These are phyloP conservation scores for Morpho deidamia DNA, from an alignment of 2,888 invertebrate species.

Conservation along the genomic window DNA sequence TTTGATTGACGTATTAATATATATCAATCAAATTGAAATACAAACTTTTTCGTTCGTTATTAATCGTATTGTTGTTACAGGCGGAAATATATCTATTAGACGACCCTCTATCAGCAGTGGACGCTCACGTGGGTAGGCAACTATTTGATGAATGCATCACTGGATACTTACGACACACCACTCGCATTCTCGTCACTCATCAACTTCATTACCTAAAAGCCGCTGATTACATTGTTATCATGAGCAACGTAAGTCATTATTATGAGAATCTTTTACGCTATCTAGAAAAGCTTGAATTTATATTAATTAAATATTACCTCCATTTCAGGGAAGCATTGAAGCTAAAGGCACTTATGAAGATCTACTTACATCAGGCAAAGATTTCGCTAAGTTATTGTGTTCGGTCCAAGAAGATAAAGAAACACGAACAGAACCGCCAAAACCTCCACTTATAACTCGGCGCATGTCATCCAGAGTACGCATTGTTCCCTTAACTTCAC, in stretches of 20 bases:
- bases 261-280: too few species aligned
- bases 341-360: slow-evolving; percentile 80
- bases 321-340: slow-evolving; percentile 71
- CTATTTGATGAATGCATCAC: slow-evolving; percentile 87
- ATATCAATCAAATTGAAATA: too few species aligned
- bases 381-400: slow-evolving; percentile 78
- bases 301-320: neutral
- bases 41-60: neutral
- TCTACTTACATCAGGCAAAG: slow-evolving; percentile 74
- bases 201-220: slow-evolving; percentile 84
- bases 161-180: slow-evolving; percentile 82
- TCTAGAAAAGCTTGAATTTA: too few species aligned
- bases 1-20: too few species aligned
- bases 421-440: slow-evolving; percentile 48
- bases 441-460: slow-evolving; percentile 52
- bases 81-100: slow-evolving; percentile 90
- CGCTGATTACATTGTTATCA: slow-evolving; percentile 76
- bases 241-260: slow-evolving; percentile 57
- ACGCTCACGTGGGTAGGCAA: slow-evolving; percentile 86
- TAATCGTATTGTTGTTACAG: slow-evolving; percentile 33
- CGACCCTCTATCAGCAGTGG: slow-evolving; percentile 91
- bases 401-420: slow-evolving; percentile 66
- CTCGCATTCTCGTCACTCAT: slow-evolving; percentile 90
- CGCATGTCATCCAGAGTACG: slow-evolving; percentile 64
- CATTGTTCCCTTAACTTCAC: neutral